Conservation (phyloP, 2,113 vertebrate species). For the Cavia aperea region DNA sequence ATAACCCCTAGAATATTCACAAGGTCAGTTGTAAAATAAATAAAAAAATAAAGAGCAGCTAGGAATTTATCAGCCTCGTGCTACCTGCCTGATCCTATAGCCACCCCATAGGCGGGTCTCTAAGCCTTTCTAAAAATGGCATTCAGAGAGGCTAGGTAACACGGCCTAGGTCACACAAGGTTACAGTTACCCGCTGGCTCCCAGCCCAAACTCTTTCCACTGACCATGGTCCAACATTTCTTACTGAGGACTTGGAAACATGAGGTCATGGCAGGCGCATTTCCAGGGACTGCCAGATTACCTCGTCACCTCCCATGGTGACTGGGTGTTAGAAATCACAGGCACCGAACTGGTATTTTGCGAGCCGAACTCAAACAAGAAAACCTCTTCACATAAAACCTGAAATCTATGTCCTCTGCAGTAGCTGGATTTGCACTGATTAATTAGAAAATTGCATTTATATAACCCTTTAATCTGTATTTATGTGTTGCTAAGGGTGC, state of each 20-base stretch:
- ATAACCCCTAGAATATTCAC: not conserved
- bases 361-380: slow-evolving; percentile 29
- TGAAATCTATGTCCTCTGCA: slow-evolving; percentile 23
- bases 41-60: not conserved
- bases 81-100: not conserved
- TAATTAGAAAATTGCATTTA: slow-evolving; percentile 83
- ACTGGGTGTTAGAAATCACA: not conserved
- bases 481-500: slow-evolving; percentile 71
- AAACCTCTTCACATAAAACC: slow-evolving; percentile 32
- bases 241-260: slow-evolving; percentile 3
- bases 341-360: not conserved
- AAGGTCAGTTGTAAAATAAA: not conserved
- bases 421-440: slow-evolving; percentile 68
- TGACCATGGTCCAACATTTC: not conserved
- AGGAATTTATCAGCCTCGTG: fast-evolving
- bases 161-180: not conserved
- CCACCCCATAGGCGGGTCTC: not conserved
- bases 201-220: not conserved
- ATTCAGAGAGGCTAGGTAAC: not conserved
- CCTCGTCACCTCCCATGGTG: not conserved
- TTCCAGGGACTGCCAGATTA: not conserved
- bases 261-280: not conserved
- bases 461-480: slow-evolving; percentile 79
- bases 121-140: not conserved
- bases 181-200: not conserved